A percentile compares a stretch with the other conserved stretches of the same genome.
Evolutionary conservation across 2,888 invertebrate genomes (phyloP).

Genomic region (Ephialtes manifestator): DNA sequence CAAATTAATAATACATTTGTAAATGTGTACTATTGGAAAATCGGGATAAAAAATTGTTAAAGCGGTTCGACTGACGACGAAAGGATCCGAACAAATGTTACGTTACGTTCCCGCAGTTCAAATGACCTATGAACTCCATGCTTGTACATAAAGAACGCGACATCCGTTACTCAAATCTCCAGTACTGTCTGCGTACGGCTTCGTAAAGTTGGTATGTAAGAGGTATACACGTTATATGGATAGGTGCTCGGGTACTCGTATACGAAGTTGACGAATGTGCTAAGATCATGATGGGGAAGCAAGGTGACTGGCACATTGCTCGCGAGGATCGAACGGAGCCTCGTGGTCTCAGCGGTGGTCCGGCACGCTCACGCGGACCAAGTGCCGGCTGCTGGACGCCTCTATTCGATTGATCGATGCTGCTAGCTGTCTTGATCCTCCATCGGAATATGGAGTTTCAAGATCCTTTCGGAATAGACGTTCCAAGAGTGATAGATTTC

Average conservation of each 20-base stretch:
- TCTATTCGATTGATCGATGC: conserved; percentile 67
- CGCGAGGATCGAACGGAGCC: conserved; percentile 24
- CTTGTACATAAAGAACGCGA: conserved; percentile 58
- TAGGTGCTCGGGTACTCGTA: conserved; percentile 19
- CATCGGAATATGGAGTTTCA: neutral
- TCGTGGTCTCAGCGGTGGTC: conserved; percentile 62
- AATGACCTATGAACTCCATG: conserved; percentile 55
- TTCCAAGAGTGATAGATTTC: conserved; percentile 2
- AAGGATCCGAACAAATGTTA: conserved; percentile 8
- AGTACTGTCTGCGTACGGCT: conserved; percentile 18
- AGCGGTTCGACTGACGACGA: neutral
- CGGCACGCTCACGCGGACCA: conserved; percentile 53
- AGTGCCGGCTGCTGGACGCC: conserved; percentile 52
- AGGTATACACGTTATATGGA: neutral
- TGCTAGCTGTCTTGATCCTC: conserved; percentile 46
- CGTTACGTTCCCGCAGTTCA: conserved; percentile 41
- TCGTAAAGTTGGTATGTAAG: conserved; percentile 3
- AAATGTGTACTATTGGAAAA: no score
- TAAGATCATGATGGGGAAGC: conserved; percentile 70
- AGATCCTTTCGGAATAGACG: conserved; percentile 74
- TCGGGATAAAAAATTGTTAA: no score
- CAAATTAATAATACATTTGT: no score
- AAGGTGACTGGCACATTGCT: conserved; percentile 73
- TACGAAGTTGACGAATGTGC: conserved; percentile 73
- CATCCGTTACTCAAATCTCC: conserved; percentile 59